phyloP scores from a whole-genome alignment of 1,140 invertebrate species.

The Cydia splendana region DNA sequence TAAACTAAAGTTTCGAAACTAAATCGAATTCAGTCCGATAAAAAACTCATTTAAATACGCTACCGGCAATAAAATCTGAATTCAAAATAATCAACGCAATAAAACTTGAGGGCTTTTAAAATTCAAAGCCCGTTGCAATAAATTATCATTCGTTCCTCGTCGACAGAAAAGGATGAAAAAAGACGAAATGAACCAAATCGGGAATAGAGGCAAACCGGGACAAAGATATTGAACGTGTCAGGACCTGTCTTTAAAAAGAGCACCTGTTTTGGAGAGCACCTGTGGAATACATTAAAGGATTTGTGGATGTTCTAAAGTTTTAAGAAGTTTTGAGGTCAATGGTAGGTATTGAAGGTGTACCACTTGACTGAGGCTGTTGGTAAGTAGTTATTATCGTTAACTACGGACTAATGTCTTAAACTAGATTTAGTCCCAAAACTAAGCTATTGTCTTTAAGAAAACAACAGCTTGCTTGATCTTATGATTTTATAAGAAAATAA shows the following conservation, averaged over 20 bases:
- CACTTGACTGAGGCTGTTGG: too few relatives aligned
- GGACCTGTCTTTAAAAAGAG: constrained; percentile 52
- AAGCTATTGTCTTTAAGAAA: too few relatives aligned
- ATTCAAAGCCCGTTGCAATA: constrained; percentile 51
- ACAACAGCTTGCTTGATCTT: too few relatives aligned
- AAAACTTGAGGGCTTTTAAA: constrained; percentile 37
- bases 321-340: constrained; percentile 30
- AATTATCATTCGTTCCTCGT: constrained; percentile 55
- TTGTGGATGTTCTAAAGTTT: constrained; percentile 18
- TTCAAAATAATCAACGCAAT: constrained; percentile 31
- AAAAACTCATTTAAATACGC: constrained; percentile 35
- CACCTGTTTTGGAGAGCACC: constrained; percentile 66
- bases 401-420: too few relatives aligned
- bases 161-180: constrained; percentile 41
- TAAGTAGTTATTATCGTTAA: too few relatives aligned
- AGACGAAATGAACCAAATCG: constrained; percentile 51
- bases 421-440: too few relatives aligned
- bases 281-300: constrained; percentile 57
- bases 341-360: background rate
- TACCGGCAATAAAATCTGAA: constrained; percentile 29
- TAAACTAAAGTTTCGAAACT: constrained; percentile 1
- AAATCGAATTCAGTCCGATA: constrained; percentile 36
- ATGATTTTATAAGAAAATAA: too few relatives aligned
- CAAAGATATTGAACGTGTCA: constrained; percentile 62
- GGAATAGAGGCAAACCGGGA: constrained; percentile 51